phyloP scores from a whole-genome alignment of 2,888 invertebrate genomes.

The Ichneumon xanthorius region DNA sequence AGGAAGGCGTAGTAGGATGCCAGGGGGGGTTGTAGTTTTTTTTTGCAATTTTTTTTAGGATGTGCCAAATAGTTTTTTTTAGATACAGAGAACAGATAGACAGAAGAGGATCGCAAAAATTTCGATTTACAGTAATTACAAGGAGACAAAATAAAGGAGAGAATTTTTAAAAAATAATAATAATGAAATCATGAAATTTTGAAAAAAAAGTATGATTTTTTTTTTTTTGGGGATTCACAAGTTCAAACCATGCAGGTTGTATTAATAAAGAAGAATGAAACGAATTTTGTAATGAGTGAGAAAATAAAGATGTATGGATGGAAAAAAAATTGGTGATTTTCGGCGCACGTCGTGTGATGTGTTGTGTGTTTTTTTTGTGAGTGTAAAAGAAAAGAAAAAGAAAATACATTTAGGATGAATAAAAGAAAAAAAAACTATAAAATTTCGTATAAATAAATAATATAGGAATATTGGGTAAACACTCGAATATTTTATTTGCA shows the following conservation, averaged over 20 bases:
- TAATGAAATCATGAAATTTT: conserved; percentile 36
- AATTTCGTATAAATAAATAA: conserved; percentile 66
- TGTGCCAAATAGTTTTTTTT: conserved; percentile 73
- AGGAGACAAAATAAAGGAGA: conserved; percentile 44
- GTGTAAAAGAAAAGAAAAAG: conserved; percentile 72
- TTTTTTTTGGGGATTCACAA: conserved; percentile 70
- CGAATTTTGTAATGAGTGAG: conserved; percentile 52
- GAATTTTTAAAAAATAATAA: conserved; percentile 51
- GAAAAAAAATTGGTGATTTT: conserved; percentile 60
- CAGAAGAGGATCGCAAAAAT: conserved; percentile 54
- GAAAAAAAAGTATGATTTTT: conserved; percentile 34
- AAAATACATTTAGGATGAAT: conserved; percentile 71
- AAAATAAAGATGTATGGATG: conserved; percentile 57
- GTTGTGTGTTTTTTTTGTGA: conserved; percentile 68
- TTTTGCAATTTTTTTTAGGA: conserved; percentile 68
- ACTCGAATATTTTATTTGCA: conserved; percentile 52
- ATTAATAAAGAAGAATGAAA: conserved; percentile 53
- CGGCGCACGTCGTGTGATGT: conserved; percentile 50
- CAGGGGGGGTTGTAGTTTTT: conserved; percentile 65
- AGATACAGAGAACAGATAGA: conserved; percentile 63
- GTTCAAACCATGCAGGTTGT: conserved; percentile 73
- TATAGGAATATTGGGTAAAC: conserved; percentile 57
- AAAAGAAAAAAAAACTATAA: conserved; percentile 63
- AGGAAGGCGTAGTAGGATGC: conserved; percentile 77
- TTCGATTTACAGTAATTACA: conserved; percentile 58